Percentiles rank a stretch among this genome's conserved stretches.
phyloP scores from a whole-genome alignment of 2,888 invertebrate genomes.

The Cosmia pyralina region DNA sequence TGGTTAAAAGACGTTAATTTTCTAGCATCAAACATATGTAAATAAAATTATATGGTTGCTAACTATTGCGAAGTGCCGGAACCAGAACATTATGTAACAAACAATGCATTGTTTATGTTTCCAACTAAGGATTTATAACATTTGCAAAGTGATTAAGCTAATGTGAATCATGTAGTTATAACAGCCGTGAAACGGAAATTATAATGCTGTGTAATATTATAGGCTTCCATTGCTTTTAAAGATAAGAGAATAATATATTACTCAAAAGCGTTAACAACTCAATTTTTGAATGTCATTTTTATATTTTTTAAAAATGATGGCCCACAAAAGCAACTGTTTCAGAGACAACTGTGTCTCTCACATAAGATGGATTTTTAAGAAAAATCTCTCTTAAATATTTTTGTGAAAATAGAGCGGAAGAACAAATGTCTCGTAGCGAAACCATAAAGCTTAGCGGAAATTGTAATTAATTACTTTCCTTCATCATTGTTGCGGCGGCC shows the following conservation, averaged over 20 bases:
- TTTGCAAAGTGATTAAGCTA: slow-evolving; percentile 41
- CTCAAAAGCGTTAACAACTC: background rate
- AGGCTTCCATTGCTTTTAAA: background rate
- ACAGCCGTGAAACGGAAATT: slow-evolving; percentile 1
- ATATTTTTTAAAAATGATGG: background rate
- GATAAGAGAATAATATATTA: background rate
- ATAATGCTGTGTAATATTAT: background rate
- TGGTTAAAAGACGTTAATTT: background rate
- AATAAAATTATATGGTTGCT: background rate
- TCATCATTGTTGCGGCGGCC: no score
- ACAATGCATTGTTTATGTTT: slow-evolving; percentile 32
- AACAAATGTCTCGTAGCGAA: slow-evolving; percentile 1
- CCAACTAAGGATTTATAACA: slow-evolving; percentile 38
- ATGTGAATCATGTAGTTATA: slow-evolving; percentile 18
- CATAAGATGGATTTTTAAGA: background rate
- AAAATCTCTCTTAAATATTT: background rate
- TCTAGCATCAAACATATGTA: background rate
- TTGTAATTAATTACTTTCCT: slow-evolving; percentile 34
- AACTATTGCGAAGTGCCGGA: slow-evolving; percentile 12
- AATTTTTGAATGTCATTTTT: background rate
- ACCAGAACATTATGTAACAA: slow-evolving; percentile 22
- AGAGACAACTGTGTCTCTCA: no score
- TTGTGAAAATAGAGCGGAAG: background rate
- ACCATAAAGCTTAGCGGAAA: slow-evolving; percentile 11
- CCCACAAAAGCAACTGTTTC: background rate